Evolutionary conservation across 1,140 invertebrate species (phyloP), one percentile per base, ranked within the genome.

Genomic region (Papilio dardanus): DNA sequence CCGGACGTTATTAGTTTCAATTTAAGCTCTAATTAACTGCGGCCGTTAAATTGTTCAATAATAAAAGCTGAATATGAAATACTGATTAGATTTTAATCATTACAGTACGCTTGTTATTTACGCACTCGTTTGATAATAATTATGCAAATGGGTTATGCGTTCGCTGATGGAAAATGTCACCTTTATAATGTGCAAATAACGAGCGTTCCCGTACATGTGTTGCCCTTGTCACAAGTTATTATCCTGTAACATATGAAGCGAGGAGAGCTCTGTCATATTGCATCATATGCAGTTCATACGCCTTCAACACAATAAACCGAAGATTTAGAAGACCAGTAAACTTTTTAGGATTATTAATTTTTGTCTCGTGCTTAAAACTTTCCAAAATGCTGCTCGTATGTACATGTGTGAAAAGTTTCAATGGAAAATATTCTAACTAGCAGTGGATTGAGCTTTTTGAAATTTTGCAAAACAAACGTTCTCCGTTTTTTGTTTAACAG

Each of bases 121-220:
- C 77, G 71, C 62, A 71, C 81, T 78, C 83, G 83, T 82, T 77
- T 83, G 79, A 80, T 83, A 82, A 84, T 85, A 88, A 89, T 90
- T 91, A 89, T 89, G 89, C 86, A 89, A 91, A 89, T 88, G 80
- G 81, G 83, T 77, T 83, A 83, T 78, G 76, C 77, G 80, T 77
- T 37, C 54, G 75, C 76, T 79, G 75, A 78, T 79, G 73, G 68
- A 62, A 74, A 33, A 58, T 77, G 77, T 78, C 79, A 77, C 71
- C 79, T 82, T 62, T 78, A 74, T 78, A 78, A 77, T 42, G 76
- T 74, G 58, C 74, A 73, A 28, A 77, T 81, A 76, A 76, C 33
- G 50, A 74, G 42, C 74, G 35, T 16, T 12, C 54, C 12, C 16
- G 5, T 69, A 69, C 19, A 69, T 69, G 35, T 16, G 19, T 1